phyloP scores from a whole-genome alignment of 2,888 invertebrate genomes.

The Drosophila glabriapex region DNA sequence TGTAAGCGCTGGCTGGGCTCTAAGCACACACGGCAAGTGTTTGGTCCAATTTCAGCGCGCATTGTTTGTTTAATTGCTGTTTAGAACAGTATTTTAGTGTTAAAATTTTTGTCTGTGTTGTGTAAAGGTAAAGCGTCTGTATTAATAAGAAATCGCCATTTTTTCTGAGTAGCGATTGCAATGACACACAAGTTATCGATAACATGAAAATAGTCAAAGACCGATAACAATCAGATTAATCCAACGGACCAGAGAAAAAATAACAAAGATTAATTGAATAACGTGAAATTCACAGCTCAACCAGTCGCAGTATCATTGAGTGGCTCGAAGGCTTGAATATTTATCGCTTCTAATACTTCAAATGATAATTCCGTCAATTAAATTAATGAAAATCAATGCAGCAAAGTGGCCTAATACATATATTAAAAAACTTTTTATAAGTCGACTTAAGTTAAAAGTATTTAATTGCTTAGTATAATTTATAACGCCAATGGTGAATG shows the following conservation, averaged over 20 bases:
- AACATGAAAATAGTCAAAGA: not conserved
- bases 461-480: not conserved
- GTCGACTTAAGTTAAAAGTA: not conserved
- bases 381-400: not conserved
- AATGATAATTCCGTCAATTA: not conserved
- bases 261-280: not conserved
- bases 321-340: not conserved
- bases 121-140: slow-evolving; percentile 72
- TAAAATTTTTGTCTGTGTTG: slow-evolving; percentile 74
- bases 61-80: slow-evolving; percentile 54
- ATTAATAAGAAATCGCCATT: slow-evolving; percentile 67
- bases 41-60: slow-evolving; percentile 76
- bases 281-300: not conserved
- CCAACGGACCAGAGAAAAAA: no score
- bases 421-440: not conserved
- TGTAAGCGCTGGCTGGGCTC: slow-evolving; percentile 76
- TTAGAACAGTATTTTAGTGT: slow-evolving; percentile 72
- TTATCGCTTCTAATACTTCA: no score
- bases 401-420: not conserved
- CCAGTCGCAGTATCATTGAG: not conserved
- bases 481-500: not conserved
- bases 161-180: slow-evolving; percentile 62
- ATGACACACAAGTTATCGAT: slow-evolving; percentile 37
- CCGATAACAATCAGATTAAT: slow-evolving; percentile 18
- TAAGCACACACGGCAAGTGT: slow-evolving; percentile 81